Base-by-base conservation (phyloP, 2,797 vertebrate genomes). In the Craterocephalus amniculus region DNA sequence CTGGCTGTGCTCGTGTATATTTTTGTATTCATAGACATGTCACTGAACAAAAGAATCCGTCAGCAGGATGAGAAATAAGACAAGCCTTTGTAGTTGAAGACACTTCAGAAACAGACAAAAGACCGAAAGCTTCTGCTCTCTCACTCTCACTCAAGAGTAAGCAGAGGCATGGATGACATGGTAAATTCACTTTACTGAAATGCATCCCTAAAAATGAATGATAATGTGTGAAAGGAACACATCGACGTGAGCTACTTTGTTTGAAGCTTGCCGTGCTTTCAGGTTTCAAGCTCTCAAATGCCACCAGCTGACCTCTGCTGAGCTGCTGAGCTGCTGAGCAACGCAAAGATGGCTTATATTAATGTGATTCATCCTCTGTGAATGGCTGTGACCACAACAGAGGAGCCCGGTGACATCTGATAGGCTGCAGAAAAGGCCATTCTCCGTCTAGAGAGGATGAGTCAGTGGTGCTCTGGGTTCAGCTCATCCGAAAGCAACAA, bases 301-400 rank as follows among this genome's bases (percentile, higher is more conserved):
- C 86, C 89, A 89, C 78, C 83, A 63, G 87, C 64, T 60, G 79
- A 87, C 87, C 79, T 83, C 80, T 57, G 78, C 68, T 34, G 69
- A 72, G 82, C 79, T 57, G 78, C 68, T 34, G 69, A 72, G 82
- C 79, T 78, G 77, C 68, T 61, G 67, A 78, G 80, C 80, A 73
- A 84, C 12, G 72, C 73, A 79, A 87, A 87, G 81, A 89, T 87
- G 89, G 84, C 87, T 90, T 90, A 80, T 89, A 90, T 86, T 90
- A 89, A 90, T 82, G 84, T 87, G 87, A 92, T 91, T 93, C 89
- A 88, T 88, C 80, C 85, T 74, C 81, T 84, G 22, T 92, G 81
- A 92, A 92, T 79, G 88, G 77, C 79, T 66, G 68, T 5, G 67
- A 90, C 89, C 91, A 90, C 88, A 92, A 92, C 89, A 92, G 87